Base-by-base conservation (phyloP, 2,888 invertebrate species). In the Lithophane semibrunnea region DNA sequence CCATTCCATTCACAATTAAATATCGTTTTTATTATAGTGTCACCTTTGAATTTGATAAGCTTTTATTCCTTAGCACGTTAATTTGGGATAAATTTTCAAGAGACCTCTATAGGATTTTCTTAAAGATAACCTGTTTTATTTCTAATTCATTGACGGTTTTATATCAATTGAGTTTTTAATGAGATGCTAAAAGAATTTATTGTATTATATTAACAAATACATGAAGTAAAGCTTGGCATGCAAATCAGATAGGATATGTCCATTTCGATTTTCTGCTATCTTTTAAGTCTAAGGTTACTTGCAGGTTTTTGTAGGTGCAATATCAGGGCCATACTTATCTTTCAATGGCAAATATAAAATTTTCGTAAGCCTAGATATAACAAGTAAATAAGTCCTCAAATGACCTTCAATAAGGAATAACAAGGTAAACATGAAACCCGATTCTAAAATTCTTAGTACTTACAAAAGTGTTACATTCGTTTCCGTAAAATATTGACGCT, bases 341-440 rank as follows among this genome's bases (percentile, higher is more conserved):
- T 29, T 8, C 12, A 65, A 69, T 18, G 16, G 49, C 16, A 18
- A 52, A 52, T 18, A 4, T 47, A 13, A 13, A 80, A 77, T 24
- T 71, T 67, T 73, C 63, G 63, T 16, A 84, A 74, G 58, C 58
- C 37, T 70, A 71, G 52, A 73, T 63, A 70, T 63, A 3, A 70
- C 29, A 24, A 73, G 54, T 44, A 75, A 79, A 79, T 58, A 76
- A 68, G n/a, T 71, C 56, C n/a, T 63, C 2, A 64, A 21, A 10
- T 21, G 69, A 77, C 84, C 80, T 83, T 80, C 65, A 56, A 18
- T 63, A 58, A 29, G 24, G n/a, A 79, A 77, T 29, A 72, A 66
- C 60, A 54, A n/a, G n/a, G 18, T 21, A 61, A 73, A 68, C 44
- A 63, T 13, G 21, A 65, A 66, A 80, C 29, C 65, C 9, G 49